Conservation (phyloP, 2,888 invertebrate genomes). For the Lycophotia porphyrea region DNA sequence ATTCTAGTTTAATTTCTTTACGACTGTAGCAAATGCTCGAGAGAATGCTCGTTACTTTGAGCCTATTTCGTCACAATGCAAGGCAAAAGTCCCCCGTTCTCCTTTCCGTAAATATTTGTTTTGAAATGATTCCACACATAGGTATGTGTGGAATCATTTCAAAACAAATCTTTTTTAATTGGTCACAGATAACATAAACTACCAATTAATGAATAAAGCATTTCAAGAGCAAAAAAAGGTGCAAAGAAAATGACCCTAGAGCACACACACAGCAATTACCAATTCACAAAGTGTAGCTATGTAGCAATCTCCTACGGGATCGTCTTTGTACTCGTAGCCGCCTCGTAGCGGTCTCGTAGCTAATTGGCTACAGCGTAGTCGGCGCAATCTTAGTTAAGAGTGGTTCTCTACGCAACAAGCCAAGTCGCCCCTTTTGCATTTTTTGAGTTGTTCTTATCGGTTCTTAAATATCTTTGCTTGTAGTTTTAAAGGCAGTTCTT, state of each 20-base stretch:
- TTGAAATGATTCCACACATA: too few relatives aligned
- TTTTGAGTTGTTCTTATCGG: background rate
- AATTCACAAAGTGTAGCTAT: conserved; percentile 30
- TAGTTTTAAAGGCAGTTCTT: background rate
- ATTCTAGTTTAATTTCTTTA: background rate
- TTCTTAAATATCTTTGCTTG: background rate
- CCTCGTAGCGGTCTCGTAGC: conserved; percentile 28
- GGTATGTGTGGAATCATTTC: background rate
- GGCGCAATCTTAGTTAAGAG: conserved; percentile 18
- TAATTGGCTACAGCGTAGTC: conserved; percentile 50
- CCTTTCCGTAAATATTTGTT: too few relatives aligned
- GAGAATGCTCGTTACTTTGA: background rate
- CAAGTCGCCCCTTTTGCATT: background rate
- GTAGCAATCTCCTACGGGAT: conserved; percentile 41
- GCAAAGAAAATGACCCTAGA: background rate
- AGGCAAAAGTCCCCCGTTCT: background rate
- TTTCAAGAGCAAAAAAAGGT: background rate
- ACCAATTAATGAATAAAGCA: background rate
- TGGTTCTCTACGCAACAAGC: conserved; percentile 16
- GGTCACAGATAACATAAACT: background rate
- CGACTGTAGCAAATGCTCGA: background rate
- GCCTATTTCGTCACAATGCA: background rate
- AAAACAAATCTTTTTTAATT: background rate
- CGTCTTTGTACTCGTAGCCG: conserved; percentile 26
- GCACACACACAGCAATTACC: background rate